Conservation (phyloP, 2,888 invertebrate genomes). For the Trachelus tabidus region DNA sequence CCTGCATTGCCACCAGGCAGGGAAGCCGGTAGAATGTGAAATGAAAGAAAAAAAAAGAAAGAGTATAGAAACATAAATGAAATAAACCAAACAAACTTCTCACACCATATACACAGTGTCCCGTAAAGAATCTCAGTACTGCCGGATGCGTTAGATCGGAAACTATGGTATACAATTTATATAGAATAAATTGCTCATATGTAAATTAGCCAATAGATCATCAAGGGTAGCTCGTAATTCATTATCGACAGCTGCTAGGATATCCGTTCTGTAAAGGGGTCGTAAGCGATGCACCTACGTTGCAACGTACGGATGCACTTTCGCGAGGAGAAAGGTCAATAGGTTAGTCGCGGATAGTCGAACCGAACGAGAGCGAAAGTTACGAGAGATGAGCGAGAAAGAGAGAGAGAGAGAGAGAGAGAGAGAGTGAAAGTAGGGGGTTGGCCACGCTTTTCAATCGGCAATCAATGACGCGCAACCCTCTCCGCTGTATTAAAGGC, state of each 20-base stretch:
- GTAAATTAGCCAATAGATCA: constrained; percentile 23
- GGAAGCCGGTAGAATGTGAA: neutral
- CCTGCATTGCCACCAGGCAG: constrained; percentile 9
- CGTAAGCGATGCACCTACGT: neutral
- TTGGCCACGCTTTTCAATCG: constrained; percentile 55
- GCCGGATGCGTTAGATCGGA: neutral
- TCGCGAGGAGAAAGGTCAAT: neutral
- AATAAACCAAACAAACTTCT: neutral
- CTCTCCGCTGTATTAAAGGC: constrained; percentile 50
- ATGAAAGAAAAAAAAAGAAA: neutral
- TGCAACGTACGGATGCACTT: neutral
- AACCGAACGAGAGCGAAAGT: constrained; percentile 24
- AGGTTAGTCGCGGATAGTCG: neutral
- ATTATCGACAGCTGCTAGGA: constrained; percentile 52
- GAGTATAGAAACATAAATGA: neutral
- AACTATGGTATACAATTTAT: neutral
- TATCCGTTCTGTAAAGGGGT: constrained; percentile 25
- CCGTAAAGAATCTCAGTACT: neutral
- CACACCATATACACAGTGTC: neutral
- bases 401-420: constrained; percentile 17
- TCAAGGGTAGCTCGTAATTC: constrained; percentile 31
- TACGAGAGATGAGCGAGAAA: constrained; percentile 12
- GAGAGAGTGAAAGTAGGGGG: constrained; percentile 19
- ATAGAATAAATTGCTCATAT: constrained; percentile 1
- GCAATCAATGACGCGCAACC: constrained; percentile 61